A percentile compares a stretch with the other conserved stretches of the same genome.
phyloP scores from a whole-genome alignment of 2,113 vertebrate species.

The Heterocephalus glaber region DNA sequence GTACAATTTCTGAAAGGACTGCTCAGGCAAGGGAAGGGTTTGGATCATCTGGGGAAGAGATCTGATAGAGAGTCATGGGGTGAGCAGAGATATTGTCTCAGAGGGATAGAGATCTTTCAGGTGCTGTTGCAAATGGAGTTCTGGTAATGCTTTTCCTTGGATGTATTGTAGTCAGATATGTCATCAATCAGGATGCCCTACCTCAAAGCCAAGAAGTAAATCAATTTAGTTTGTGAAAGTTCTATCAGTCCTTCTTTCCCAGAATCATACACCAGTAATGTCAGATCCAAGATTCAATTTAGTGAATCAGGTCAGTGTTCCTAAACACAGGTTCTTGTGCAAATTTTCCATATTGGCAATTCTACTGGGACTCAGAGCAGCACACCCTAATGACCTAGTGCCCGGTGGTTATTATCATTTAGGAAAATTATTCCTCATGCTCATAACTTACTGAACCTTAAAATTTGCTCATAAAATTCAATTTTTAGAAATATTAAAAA shows the following conservation, averaged over 20 bases:
- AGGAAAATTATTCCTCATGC: constrained; percentile 51
- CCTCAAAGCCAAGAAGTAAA: not conserved
- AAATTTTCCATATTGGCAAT: not conserved
- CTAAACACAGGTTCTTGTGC: not conserved
- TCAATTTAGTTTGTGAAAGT: not conserved
- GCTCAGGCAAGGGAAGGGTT: not conserved
- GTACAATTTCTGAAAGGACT: not conserved
- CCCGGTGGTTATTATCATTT: not conserved
- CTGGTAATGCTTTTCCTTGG: not conserved
- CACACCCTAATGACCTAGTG: not conserved
- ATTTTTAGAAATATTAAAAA: constrained; percentile 54
- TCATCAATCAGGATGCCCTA: not conserved
- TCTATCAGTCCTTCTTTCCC: not conserved
- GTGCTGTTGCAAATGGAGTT: not conserved
- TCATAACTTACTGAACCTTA: constrained; percentile 48
- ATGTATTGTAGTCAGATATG: not conserved
- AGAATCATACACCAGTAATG: not conserved
- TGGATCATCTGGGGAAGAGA: not conserved
- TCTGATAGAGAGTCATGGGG: too few species aligned
- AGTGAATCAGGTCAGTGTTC: not conserved
- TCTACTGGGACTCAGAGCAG: not conserved
- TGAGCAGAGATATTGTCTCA: not conserved
- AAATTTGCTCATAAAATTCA: not conserved
- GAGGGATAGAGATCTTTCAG: not conserved
- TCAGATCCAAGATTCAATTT: not conserved